phyloP scores from a whole-genome alignment of 2,797 vertebrate genomes.

The Masticophis lateralis region DNA sequence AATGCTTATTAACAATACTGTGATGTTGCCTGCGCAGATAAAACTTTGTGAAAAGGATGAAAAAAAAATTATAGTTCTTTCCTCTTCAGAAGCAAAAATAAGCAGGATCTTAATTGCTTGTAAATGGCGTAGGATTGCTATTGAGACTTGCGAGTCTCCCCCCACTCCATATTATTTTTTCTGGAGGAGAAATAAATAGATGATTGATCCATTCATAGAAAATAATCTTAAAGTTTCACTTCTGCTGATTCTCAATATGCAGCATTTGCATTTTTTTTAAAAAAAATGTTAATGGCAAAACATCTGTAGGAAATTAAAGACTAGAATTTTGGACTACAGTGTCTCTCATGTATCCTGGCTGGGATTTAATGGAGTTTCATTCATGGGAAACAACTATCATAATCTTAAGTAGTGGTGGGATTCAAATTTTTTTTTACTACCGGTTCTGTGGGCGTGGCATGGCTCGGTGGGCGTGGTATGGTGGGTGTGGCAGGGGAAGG shows the following conservation, averaged over 20 bases:
- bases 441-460: too few relatives aligned
- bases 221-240: not conserved
- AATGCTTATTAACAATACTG: not conserved
- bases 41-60: not conserved
- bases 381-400: not conserved
- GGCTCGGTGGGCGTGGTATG: too few relatives aligned
- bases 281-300: not conserved
- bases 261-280: not conserved
- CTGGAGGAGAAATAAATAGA: not conserved
- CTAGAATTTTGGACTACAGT: not conserved
- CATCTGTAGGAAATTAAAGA: not conserved
- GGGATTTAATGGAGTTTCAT: not conserved
- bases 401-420: too few relatives aligned
- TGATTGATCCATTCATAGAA: not conserved
- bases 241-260: not conserved
- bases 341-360: not conserved
- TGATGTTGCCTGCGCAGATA: not conserved
- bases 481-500: too few relatives aligned
- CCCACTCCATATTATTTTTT: not conserved
- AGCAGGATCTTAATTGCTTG: not conserved
- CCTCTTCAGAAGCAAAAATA: not conserved
- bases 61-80: not conserved
- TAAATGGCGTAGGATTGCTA: not conserved
- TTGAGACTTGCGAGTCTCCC: not conserved
- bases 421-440: too few relatives aligned